These are phyloP conservation scores for Rallus limicola DNA, from an alignment of 2,113 vertebrate species.

Conservation along the genomic window DNA sequence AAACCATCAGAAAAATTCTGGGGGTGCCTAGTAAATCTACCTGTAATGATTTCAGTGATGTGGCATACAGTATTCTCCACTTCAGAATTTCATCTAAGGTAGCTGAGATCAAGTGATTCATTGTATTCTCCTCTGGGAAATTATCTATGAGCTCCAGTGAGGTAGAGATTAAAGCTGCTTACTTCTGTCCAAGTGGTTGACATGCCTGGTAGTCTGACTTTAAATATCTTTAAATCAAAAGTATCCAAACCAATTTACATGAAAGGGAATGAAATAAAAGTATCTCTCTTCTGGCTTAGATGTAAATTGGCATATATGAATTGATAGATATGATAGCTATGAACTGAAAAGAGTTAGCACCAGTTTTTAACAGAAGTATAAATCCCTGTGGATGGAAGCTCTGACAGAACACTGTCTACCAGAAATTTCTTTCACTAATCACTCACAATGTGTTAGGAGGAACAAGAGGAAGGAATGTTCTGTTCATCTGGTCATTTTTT, in stretches of 20 bases:
- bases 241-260: slow-evolving; percentile 42
- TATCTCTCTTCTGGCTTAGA: not conserved
- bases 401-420: not conserved
- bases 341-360: slow-evolving; percentile 1
- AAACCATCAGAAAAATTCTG: not conserved
- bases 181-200: not conserved
- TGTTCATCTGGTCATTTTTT: not conserved
- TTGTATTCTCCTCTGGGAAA: slow-evolving; percentile 27
- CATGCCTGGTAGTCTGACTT: not conserved
- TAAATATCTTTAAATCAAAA: slow-evolving; percentile 60
- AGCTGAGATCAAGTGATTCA: not conserved
- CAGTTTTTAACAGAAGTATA: not conserved
- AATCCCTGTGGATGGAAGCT: not conserved
- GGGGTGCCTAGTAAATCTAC: not conserved
- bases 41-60: not conserved
- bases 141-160: not conserved
- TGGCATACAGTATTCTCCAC: not conserved
- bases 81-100: not conserved
- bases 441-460: not conserved
- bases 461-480: not conserved
- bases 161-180: slow-evolving; percentile 33
- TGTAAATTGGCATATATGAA: slow-evolving; percentile 5
- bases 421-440: not conserved
- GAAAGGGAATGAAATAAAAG: slow-evolving; percentile 56
- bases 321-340: slow-evolving; percentile 40